A percentile compares a stretch with the other conserved stretches of the same genome.
Conservation (phyloP, 92 coral and sea anemone species). For the Paramuricea clavata region DNA sequence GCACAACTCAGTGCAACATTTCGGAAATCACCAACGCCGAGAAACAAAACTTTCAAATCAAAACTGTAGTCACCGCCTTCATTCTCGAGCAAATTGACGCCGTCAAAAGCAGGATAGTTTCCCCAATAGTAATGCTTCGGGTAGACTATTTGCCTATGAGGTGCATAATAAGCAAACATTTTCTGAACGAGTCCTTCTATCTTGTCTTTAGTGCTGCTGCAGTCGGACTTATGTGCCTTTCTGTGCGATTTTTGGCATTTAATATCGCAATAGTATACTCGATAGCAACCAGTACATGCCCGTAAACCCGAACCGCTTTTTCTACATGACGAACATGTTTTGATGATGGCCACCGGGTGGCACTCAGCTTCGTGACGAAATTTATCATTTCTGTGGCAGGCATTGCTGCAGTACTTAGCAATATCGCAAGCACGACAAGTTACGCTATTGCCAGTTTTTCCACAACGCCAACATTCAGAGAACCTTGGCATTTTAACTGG, state of each 20-base stretch:
- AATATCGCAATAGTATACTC: slow-evolving; percentile 7
- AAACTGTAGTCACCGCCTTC: slow-evolving; percentile 71
- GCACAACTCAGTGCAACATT: slow-evolving; percentile 72
- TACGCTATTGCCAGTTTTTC: neutral
- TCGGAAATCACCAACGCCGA: slow-evolving; percentile 87
- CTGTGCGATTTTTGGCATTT: slow-evolving; percentile 9
- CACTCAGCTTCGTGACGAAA: slow-evolving; percentile 13
- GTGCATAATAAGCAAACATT: neutral
- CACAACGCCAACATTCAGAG: slow-evolving; percentile 33
- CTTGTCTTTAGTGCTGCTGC: neutral
- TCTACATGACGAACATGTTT: slow-evolving; percentile 11
- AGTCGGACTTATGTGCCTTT: neutral
- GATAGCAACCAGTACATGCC: slow-evolving; percentile 24
- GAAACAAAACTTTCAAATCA: slow-evolving; percentile 65
- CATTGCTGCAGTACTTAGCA: slow-evolving; percentile 32
- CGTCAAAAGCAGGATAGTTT: slow-evolving; percentile 78
- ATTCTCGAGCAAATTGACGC: slow-evolving; percentile 77
- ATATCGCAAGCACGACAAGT: neutral
- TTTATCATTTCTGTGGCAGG: neutral
- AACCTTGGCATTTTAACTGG: neutral
- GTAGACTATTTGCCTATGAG: neutral
- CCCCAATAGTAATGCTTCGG: slow-evolving; percentile 77
- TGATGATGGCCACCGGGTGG: slow-evolving; percentile 11
- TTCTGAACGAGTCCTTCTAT: neutral
- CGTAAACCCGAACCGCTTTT: slow-evolving; percentile 1